Conservation (phyloP, 2,113 vertebrate species). For the Leptodactylus fuscus region DNA sequence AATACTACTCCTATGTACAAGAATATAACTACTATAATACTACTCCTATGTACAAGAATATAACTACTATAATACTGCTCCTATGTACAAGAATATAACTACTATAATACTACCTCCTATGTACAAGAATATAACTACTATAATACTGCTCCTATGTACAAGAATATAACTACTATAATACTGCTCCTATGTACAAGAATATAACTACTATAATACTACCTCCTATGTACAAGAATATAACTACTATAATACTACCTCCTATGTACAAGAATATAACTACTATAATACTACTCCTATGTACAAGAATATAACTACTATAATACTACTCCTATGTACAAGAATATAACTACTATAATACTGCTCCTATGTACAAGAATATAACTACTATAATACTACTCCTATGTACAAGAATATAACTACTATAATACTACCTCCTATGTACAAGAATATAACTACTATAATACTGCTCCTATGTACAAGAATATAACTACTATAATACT, state of each 20-base stretch:
- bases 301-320: too few relatives aligned
- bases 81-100: too few relatives aligned
- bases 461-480: constrained; percentile 7
- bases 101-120: too few relatives aligned
- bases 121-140: too few relatives aligned
- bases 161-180: constrained; percentile 7
- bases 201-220: constrained; percentile 12
- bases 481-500: constrained; percentile 9
- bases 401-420: too few relatives aligned
- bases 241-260: too few relatives aligned
- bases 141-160: background rate
- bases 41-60: too few relatives aligned
- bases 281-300: too few relatives aligned
- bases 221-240: too few relatives aligned
- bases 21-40: background rate
- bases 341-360: background rate
- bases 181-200: constrained; percentile 1
- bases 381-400: background rate
- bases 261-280: too few relatives aligned
- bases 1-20: background rate
- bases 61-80: background rate
- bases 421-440: too few relatives aligned
- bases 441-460: background rate
- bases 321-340: background rate
- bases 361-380: constrained; percentile 4